Conservation (phyloP, 1,140 invertebrate species). For the Drosophila busckii region DNA sequence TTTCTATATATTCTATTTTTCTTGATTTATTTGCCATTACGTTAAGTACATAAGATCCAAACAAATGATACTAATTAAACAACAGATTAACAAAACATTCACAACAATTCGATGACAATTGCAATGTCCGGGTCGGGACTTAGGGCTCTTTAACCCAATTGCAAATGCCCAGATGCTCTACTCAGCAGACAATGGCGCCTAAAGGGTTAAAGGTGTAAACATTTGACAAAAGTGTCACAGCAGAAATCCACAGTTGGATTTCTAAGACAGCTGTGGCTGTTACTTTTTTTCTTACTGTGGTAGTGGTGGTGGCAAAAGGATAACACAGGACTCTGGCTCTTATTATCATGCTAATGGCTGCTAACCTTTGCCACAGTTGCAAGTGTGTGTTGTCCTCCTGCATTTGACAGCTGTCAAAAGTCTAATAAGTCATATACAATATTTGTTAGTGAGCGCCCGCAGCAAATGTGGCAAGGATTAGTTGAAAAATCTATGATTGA, state of each 20-base stretch:
- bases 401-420: constrained; percentile 73
- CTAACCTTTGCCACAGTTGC: constrained; percentile 23
- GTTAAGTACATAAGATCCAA: constrained; percentile 39
- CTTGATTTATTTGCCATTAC: not conserved
- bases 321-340: constrained; percentile 22
- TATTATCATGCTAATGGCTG: not conserved
- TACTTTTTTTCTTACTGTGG: not conserved
- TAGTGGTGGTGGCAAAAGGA: constrained; percentile 22
- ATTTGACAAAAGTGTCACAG: constrained; percentile 76
- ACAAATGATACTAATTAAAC: constrained; percentile 74
- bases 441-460: constrained; percentile 32
- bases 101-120: constrained; percentile 55
- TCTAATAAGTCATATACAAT: constrained; percentile 70
- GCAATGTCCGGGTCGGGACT: constrained; percentile 1
- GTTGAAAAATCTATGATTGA: constrained; percentile 49
- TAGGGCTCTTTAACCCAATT: constrained; percentile 10
- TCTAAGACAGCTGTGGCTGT: constrained; percentile 46
- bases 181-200: constrained; percentile 55
- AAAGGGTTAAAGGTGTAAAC: constrained; percentile 78
- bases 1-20: not conserved
- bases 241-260: constrained; percentile 36
- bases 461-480: constrained; percentile 48
- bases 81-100: constrained; percentile 56
- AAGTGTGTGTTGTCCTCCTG: constrained; percentile 44
- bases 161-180: constrained; percentile 16